These are phyloP conservation scores for Coluber constrictor DNA, from an alignment of 2,797 vertebrate species.

Conservation along the genomic window DNA sequence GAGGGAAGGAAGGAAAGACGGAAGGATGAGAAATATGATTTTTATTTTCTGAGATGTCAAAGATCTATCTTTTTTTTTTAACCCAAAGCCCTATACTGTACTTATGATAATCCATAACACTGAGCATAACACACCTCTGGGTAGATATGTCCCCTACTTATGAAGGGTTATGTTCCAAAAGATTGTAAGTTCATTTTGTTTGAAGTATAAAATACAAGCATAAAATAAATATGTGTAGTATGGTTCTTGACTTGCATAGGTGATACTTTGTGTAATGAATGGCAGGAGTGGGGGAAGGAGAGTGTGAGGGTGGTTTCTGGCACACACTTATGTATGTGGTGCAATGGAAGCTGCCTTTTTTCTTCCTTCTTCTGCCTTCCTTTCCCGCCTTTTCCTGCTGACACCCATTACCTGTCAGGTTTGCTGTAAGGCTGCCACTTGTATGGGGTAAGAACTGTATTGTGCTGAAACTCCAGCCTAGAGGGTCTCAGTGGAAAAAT, in stretches of 20 bases:
- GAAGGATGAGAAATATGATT: slow-evolving; percentile 20
- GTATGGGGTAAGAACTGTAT: background rate
- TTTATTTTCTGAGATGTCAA: slow-evolving; percentile 22
- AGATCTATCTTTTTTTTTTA: background rate
- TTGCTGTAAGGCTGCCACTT: background rate
- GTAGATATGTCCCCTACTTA: background rate
- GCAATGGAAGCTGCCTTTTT: background rate
- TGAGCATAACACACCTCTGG: background rate
- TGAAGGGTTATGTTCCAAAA: background rate
- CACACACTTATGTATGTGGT: background rate
- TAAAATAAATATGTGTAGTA: background rate
- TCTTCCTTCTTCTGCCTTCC: background rate
- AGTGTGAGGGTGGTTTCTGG: background rate
- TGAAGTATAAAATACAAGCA: background rate
- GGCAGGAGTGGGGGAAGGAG: background rate
- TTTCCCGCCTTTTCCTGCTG: background rate
- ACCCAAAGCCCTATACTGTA: background rate
- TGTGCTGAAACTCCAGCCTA: background rate
- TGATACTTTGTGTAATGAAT: background rate
- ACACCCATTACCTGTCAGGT: background rate
- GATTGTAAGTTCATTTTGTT: background rate
- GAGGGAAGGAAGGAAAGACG: background rate
- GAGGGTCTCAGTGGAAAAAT: background rate
- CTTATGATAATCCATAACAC: background rate
- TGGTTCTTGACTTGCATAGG: background rate